Evolutionary conservation across 2,113 vertebrate genomes (phyloP), one percentile per base, ranked within the genome.

Genomic region (Oceanites oceanicus): DNA sequence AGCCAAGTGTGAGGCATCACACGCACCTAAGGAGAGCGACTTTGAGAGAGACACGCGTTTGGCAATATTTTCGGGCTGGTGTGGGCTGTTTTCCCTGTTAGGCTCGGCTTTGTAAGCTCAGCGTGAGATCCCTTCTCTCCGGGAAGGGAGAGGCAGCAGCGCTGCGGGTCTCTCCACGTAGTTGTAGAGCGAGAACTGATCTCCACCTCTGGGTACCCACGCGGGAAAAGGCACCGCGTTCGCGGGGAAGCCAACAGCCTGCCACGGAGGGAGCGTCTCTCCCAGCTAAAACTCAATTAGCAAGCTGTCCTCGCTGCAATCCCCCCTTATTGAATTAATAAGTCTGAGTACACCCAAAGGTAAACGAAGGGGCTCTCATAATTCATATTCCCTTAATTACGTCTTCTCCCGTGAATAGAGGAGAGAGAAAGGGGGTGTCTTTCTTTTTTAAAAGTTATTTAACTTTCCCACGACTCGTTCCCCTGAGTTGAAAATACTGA

Each of bases 381-480:
- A 98, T 98, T 98, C 98, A 98, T 98, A 98, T 98, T 98, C 98
- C 94, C 98, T 98, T 98, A 98, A 98, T 98, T 98, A 98, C 98
- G 95, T 97, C 97, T 98, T 97, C 97, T 98, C 94, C 89, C 55
- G 65, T 98, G 98, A 98, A 98, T 97, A 97, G 95, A 84, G 70
- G 75, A 34, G 95, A 96, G 95, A 95, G 97, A 96, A 97, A 97
- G 94, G 97, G 96, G 96, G 97, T 96, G 96, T 96, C 97, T 97
- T 97, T 97, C 96, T 94, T 95, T 94, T 92, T 95, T 72, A 96
- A 98, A 98, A 98, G 98, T 98, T 99, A 99, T 99, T 99, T 99
- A 99, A 99, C 99, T 99, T 99, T 99, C 99, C 99, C 99, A 99
- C 99, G 99, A 98, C 98, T 99, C 87, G 96, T 97, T 98, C 97